These are phyloP conservation scores for Poicephalus meyeri DNA, from an alignment of 2,113 vertebrate genomes.

Conservation along the genomic window DNA sequence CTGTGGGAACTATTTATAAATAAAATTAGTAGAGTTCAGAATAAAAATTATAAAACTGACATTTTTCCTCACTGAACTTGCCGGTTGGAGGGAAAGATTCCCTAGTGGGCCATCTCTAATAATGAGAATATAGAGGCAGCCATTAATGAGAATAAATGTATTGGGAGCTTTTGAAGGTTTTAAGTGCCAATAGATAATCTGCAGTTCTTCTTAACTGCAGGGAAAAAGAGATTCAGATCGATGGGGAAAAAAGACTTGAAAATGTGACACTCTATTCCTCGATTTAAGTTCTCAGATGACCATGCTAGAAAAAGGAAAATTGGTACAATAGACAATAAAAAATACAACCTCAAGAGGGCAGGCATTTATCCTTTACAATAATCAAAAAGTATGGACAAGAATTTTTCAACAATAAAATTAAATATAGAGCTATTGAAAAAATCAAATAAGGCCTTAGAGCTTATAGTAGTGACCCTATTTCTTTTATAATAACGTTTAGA, in stretches of 20 bases:
- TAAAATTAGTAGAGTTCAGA: slow-evolving; percentile 18
- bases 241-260: neutral
- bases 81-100: neutral
- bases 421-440: slow-evolving; percentile 20
- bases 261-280: neutral
- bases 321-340: slow-evolving; percentile 1
- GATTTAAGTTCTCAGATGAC: slow-evolving; percentile 6
- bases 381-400: neutral
- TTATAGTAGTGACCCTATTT: neutral
- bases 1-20: slow-evolving; percentile 51
- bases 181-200: slow-evolving; percentile 33
- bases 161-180: slow-evolving; percentile 6
- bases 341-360: neutral
- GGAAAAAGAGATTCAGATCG: neutral
- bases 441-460: slow-evolving; percentile 5
- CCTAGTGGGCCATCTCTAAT: neutral
- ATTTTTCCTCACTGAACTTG: slow-evolving; percentile 6
- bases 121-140: neutral
- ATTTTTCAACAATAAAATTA: slow-evolving; percentile 49
- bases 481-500: neutral
- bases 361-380: slow-evolving; percentile 4
- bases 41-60: slow-evolving; percentile 42
- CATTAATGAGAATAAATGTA: slow-evolving; percentile 8
- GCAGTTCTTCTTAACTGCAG: slow-evolving; percentile 1
- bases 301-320: neutral